Evolutionary conservation across 1,140 invertebrate genomes (phyloP), one percentile per base, ranked within the genome.

Genomic region (Odontomachus brunneus): DNA sequence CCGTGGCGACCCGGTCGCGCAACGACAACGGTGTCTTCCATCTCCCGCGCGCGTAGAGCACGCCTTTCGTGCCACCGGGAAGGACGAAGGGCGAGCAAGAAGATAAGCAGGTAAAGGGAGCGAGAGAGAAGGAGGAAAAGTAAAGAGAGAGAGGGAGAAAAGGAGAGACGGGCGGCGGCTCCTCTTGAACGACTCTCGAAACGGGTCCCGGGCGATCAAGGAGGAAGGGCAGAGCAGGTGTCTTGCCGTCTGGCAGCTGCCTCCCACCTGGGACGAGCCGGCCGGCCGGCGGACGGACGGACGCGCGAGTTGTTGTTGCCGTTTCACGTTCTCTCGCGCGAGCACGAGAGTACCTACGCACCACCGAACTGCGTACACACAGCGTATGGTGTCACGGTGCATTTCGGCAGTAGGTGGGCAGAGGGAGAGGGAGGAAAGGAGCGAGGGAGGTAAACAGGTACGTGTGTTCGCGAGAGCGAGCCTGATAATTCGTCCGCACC

Each of bases 231-330:
- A 86, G 90, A 88, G 90, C 92, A 93, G 92, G 92, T 93, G 91
- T 91, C 89, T 62, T 82, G 67, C 87, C 90, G 91, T 88, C 84
- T 91, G 82, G 88, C 91, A 93, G 91, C 92, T 92, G 92, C 91
- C 91, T 92, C 91, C 91, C 91, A 92, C 90, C 92, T 92, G 91
- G 92, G 89, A 90, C 82, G 72, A 66, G 26, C 24, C 14, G 60
- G 71, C 73, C 65, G 57, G 48, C 11, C 51, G 59, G 19, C 48
- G 48, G 57, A 29, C 11, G 44, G 59, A 15, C 48, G 48, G 26
- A 24, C 55, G 49, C 81, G 83, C 57, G 72, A 57, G 67, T 82
- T 84, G 73, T 84, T 84, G 75, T 90, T 86, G 76, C 84, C 55
- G 67, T 63, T 85, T 80, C 75, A 69, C 75, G 33, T 65, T 57